Evolutionary conservation across 2,797 vertebrate species (phyloP), one percentile per base, ranked within the genome.

Genomic region (Sitta carolinensis): DNA sequence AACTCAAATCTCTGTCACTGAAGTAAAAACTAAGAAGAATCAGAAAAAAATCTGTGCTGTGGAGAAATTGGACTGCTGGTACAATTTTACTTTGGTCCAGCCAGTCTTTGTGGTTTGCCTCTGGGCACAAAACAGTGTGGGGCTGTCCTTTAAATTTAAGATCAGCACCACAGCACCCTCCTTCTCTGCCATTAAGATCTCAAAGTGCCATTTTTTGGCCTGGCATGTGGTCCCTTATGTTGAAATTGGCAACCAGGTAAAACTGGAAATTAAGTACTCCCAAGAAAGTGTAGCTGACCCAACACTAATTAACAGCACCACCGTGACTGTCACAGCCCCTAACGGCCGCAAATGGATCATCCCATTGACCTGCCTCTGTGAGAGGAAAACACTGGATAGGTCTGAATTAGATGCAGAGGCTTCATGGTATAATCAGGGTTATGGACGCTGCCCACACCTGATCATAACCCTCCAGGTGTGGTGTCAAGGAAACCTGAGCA

Each of bases 41-140:
- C 91, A 90, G 77, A 95, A 95, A 90, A 94, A 94, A 76, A 82
- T 1, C 52, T 96, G 96, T 64, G 91, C 77, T 14, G 5, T 82
- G 19, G 95, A 96, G 64, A 87, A 91, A 50, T 5, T 75, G 34
- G 95, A 96, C 47, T 96, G 96, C 51, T 96, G 96, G 96, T 87
- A 21, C 80, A 96, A 96, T 81, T 96, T 96, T 42, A 96, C 96
- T 34, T 87, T 96, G 81, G 80, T 62, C 26, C 96, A 96, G 21
- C 96, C 96, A 50, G 96, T 96, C 5, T 82, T 96, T 47, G 96
- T 96, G 59, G 93, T 96, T 72, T 96, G 96, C 36, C 95, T 96
- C 34, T 96, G 96, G 96, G 94, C 90, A 30, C 70, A 81, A 0
- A 84, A 87, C 67, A 96, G 20, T 0, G 1, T 95, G 86, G 96